Evolutionary conservation across 2,888 invertebrate genomes (phyloP), one percentile per base, ranked within the genome.

Genomic region (Yponomeuta plumbellus): DNA sequence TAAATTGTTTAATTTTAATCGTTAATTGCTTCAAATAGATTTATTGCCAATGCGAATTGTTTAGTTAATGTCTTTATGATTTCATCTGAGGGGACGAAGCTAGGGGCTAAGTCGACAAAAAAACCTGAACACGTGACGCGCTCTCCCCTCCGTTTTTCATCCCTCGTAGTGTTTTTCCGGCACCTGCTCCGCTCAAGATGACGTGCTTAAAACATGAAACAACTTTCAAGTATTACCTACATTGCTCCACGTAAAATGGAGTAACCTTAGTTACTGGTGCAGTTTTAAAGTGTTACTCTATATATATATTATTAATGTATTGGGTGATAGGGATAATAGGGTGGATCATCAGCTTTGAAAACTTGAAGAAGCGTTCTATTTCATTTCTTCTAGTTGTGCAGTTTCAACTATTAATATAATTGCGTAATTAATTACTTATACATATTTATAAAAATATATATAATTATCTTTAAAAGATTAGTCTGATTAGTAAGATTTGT

Each of bases 81-180:
- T 62, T 62, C 23, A 17, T 26, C 21, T 23, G 39, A 39, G 26
- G 62, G 34, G 4, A 52, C 17, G 44, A 52, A 52, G 13, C n/a
- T 83, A 81, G 83, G 78, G 80, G 83, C 82, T 83, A 81, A 82
- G 83, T 83, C 81, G 81, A 80, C 81, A 83, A 84, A 83, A 83
- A 83, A 83, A 78, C 76, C 76, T 69, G 39, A 23, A 39, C 62
- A 70, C 72, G 72, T 70, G 67, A 68, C 44, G 44, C 62, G 63
- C 68, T 61, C 69, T 72, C 74, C 73, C 71, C 62, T 62, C 62
- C 8, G 20, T 62, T 6, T 59, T 62, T 20, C 10, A 62, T 17
- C 62, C 39, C 62, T 62, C 26, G 39, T 26, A 26, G 34, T 34
- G 34, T 10, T 62, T 62, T 62, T 23, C 26, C 61, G 39, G 62